Evolutionary conservation across 2,797 vertebrate genomes (phyloP).

Genomic region (Podargus strigoides): DNA sequence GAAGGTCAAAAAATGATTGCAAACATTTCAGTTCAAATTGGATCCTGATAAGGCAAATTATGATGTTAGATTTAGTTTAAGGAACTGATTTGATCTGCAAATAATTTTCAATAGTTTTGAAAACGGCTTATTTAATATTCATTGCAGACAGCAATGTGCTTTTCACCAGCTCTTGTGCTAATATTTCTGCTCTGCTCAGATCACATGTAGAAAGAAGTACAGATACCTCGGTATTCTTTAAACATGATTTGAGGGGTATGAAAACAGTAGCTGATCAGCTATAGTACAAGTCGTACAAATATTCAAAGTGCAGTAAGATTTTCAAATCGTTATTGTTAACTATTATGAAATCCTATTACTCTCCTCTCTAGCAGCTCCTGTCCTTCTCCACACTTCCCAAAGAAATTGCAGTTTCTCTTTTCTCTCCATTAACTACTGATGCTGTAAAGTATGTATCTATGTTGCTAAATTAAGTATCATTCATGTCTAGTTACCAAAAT

Average conservation of each 20-base stretch:
- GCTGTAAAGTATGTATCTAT: not conserved
- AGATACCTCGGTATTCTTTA: not conserved
- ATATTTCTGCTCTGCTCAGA: not conserved
- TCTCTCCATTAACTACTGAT: not conserved
- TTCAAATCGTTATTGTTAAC: not conserved
- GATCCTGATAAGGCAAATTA: constrained; percentile 16
- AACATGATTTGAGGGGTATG: not conserved
- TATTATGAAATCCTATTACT: not conserved
- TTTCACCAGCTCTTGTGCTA: not conserved
- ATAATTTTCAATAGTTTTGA: constrained; percentile 10
- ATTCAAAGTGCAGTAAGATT: not conserved
- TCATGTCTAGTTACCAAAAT: not conserved
- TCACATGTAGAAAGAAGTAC: not conserved
- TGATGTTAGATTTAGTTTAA: not conserved
- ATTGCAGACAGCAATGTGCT: not conserved
- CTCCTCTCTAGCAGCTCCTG: not conserved
- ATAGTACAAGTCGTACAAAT: not conserved
- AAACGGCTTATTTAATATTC: not conserved
- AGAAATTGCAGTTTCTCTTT: not conserved
- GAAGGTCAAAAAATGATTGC: constrained; percentile 1
- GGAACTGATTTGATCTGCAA: constrained; percentile 29
- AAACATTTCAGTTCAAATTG: constrained; percentile 17
- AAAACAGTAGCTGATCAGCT: not conserved
- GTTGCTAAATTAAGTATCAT: not conserved
- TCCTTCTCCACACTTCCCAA: not conserved